Percentiles rank a stretch among this genome's conserved stretches.
Conservation (phyloP, 2,888 invertebrate species). For the Gymnocheta viridis region DNA sequence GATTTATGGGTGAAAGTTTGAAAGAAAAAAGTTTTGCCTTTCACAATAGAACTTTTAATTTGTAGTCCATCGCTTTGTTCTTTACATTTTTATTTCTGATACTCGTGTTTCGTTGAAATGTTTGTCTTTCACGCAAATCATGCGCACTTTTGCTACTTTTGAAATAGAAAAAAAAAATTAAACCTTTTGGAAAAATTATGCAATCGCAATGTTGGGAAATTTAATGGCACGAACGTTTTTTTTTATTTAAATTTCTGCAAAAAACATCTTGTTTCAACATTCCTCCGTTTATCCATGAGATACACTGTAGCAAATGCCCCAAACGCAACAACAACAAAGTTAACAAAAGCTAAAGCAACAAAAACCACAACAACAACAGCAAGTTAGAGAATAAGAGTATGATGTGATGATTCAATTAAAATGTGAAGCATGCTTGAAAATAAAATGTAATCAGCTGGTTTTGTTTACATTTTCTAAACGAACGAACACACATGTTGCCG, state of each 20-base stretch:
- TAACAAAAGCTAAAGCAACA: not conserved
- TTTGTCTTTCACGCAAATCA: not conserved
- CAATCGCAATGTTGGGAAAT: not conserved
- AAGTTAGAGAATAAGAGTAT: not conserved
- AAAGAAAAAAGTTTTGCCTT: not conserved
- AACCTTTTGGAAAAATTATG: not conserved
- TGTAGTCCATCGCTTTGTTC: not conserved
- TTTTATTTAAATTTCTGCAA: not conserved
- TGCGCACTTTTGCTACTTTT: not conserved
- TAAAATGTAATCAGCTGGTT: slow-evolving; percentile 6
- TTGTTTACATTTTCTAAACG: slow-evolving; percentile 25
- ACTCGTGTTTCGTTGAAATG: not conserved
- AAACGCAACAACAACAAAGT: not conserved
- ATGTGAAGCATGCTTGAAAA: not conserved
- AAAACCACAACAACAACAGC: not conserved
- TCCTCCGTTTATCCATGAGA: not conserved
- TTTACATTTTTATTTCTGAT: not conserved
- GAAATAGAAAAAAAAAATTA: not conserved
- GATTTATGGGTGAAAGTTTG: not conserved
- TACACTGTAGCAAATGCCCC: not conserved
- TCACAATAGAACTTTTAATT: not conserved
- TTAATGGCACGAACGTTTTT: not conserved
- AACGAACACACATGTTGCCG: slow-evolving; percentile 15
- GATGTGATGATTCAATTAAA: not conserved
- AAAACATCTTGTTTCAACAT: not conserved